A percentile compares a stretch with the other conserved stretches of the same genome.
Conservation (phyloP, 2,888 invertebrate species). For the Dusona sp. region DNA sequence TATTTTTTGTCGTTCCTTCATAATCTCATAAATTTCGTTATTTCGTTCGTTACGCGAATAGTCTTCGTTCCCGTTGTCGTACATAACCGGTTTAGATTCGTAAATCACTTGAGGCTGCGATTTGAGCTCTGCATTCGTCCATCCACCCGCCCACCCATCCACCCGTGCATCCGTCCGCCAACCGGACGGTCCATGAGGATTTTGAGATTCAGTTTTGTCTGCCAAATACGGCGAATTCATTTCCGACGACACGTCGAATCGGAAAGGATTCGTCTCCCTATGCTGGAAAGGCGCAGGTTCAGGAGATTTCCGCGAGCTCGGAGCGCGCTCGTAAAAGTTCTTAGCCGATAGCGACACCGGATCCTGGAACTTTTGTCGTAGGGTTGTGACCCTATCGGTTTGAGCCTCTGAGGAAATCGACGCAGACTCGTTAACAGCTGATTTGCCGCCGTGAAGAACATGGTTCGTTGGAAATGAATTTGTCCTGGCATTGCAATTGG, state of each 20-base stretch:
- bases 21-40: neutral
- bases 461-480: neutral
- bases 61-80: neutral
- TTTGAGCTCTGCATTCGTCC: neutral
- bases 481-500: neutral
- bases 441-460: neutral
- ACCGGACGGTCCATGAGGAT: neutral
- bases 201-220: neutral
- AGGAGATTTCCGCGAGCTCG: neutral
- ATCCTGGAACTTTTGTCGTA: conserved; percentile 37
- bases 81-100: conserved; percentile 7
- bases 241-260: neutral
- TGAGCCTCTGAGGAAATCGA: neutral
- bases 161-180: too few relatives aligned
- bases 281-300: neutral
- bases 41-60: neutral
- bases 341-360: conserved; percentile 15
- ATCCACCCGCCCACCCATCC: too few relatives aligned
- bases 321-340: conserved; percentile 25
- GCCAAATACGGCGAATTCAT: conserved; percentile 3
- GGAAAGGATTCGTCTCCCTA: conserved; percentile 67
- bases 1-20: conserved; percentile 6
- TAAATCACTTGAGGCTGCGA: neutral
- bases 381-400: neutral
- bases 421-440: neutral